Evolutionary conservation across 2,113 vertebrate genomes (phyloP), one percentile per base, ranked within the genome.

Genomic region (Stigmatopora nigra): DNA sequence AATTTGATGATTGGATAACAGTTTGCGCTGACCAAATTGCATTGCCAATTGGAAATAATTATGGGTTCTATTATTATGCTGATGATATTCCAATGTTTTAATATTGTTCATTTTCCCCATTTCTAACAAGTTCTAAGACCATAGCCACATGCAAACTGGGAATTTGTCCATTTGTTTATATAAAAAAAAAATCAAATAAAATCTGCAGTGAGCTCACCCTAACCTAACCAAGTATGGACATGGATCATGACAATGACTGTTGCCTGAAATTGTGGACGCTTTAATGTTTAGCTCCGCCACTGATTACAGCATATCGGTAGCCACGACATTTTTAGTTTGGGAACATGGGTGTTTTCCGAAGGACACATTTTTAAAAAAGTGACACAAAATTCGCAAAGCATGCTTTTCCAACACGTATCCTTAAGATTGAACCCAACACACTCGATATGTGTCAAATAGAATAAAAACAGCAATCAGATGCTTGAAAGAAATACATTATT

Each of bases 391-490:
- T 41, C 20, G 36, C 45, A 68, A 68, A 82, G 64, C 83, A 75
- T 84, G 78, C 76, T 73, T 78, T 67, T 65, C 64, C 73, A 72
- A 63, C 71, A 67, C 53, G 47, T 48, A 69, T 73, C 75, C 72
- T 65, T 41, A 72, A 64, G 45, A 53, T 72, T 61, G 55, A 22
- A 78, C 25, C 47, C 58, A 57, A 61, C 62, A 74, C 67, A 70
- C 44, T 81, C 63, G 72, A 79, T 69, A 79, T 71, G 73, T 81
- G 79, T 76, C 70, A 71, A 86, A 82, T 84, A 58, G 58, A 68
- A 77, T 86, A 85, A 86, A 87, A 87, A 87, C 86, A 85, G 67
- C 64, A 56, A 82, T 65, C 66, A 77, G 79, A 86, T 74, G 36
- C 56, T 67, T 72, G 67, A 75, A 70, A 69, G 73, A 69, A 69